Conservation (phyloP, 2,113 vertebrate species). For the Nerophis lumbriciformis region DNA sequence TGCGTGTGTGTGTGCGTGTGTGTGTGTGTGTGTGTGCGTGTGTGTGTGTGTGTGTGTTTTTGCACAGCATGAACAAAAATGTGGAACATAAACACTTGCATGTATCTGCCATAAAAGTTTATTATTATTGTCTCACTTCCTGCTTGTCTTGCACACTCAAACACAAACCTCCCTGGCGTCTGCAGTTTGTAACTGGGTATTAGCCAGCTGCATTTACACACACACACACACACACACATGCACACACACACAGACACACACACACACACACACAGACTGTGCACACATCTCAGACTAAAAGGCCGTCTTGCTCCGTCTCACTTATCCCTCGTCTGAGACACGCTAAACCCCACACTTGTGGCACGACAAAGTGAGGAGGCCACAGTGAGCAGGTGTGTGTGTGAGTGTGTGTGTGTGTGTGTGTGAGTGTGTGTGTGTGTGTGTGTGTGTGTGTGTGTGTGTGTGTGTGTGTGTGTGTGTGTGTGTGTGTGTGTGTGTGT, state of each 20-base stretch:
- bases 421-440: background rate
- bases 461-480: background rate
- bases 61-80: too few species aligned
- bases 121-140: too few species aligned
- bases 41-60: too few species aligned
- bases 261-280: slow-evolving; percentile 11
- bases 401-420: background rate
- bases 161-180: slow-evolving; percentile 12
- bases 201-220: background rate
- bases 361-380: slow-evolving; percentile 46
- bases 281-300: slow-evolving; percentile 34
- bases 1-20: too few species aligned
- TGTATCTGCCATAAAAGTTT: too few species aligned
- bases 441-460: background rate
- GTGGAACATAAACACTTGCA: too few species aligned
- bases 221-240: background rate
- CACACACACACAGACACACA: background rate
- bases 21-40: too few species aligned
- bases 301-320: slow-evolving; percentile 22
- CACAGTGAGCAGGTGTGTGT: slow-evolving; percentile 58
- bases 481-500: background rate
- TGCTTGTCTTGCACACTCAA: slow-evolving; percentile 43
- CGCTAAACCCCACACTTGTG: slow-evolving; percentile 59
- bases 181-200: slow-evolving; percentile 9
- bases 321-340: slow-evolving; percentile 52